Conservation (phyloP, 2,797 vertebrate species). For the Arrhamphus sclerolepis region DNA sequence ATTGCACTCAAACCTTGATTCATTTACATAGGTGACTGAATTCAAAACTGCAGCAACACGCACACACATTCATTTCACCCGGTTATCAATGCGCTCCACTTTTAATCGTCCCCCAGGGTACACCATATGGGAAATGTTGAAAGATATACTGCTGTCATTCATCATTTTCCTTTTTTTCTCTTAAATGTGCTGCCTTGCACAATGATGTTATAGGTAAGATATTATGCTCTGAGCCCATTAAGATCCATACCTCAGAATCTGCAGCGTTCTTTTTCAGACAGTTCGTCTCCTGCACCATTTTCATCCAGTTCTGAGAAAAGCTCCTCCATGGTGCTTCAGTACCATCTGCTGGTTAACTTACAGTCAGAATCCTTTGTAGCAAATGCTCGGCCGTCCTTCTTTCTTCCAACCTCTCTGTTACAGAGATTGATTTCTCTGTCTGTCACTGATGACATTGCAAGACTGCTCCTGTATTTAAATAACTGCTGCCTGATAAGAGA, state of each 20-base stretch:
- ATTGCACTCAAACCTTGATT: slow-evolving; percentile 59
- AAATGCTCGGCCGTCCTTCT: slow-evolving; percentile 29
- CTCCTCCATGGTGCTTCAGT: slow-evolving; percentile 61
- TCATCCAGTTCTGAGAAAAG: slow-evolving; percentile 39
- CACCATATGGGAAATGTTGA: slow-evolving; percentile 68
- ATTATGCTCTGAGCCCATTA: slow-evolving; percentile 71
- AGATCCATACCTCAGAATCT: slow-evolving; percentile 59
- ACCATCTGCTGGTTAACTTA: slow-evolving; percentile 73
- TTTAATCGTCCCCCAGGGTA: slow-evolving; percentile 67
- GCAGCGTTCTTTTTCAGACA: slow-evolving; percentile 69
- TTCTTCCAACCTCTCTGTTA: slow-evolving; percentile 28
- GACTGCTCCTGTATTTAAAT: slow-evolving; percentile 69
- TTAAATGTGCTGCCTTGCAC: slow-evolving; percentile 61
- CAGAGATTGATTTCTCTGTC: slow-evolving; percentile 71
- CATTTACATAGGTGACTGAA: slow-evolving; percentile 68
- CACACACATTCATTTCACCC: slow-evolving; percentile 56
- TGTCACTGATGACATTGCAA: slow-evolving; percentile 73
- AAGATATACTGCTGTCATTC: slow-evolving; percentile 70
- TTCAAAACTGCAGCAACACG: slow-evolving; percentile 60
- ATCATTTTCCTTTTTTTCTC: slow-evolving; percentile 44
- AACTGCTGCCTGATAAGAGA: slow-evolving; percentile 62
- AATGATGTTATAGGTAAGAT: slow-evolving; percentile 64
- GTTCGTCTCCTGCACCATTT: slow-evolving; percentile 72
- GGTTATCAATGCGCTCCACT: slow-evolving; percentile 62
- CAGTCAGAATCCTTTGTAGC: slow-evolving; percentile 27